Percentiles rank a stretch among this genome's conserved stretches.
Conservation (phyloP, 2,888 invertebrate species). For the Schrankia costaestrigalis region DNA sequence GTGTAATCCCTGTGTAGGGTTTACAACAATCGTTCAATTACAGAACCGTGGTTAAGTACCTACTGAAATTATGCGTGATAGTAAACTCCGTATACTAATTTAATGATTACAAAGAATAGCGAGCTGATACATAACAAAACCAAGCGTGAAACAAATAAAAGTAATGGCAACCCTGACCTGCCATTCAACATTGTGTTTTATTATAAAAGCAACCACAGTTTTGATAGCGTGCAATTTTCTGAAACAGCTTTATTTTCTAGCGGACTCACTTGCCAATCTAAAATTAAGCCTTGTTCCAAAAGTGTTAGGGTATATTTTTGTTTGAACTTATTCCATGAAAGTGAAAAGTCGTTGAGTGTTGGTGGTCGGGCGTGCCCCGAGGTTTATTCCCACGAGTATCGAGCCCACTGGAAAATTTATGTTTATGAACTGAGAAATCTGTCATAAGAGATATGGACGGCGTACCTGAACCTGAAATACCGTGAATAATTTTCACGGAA, state of each 20-base stretch:
- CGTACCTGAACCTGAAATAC: conserved; percentile 69
- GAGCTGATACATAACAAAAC: too few species aligned
- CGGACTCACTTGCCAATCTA: conserved; percentile 12
- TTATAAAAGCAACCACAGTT: conserved; percentile 54
- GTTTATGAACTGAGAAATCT: conserved; percentile 78
- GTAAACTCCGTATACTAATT: too few species aligned
- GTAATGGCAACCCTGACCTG: conserved; percentile 24
- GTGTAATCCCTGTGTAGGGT: too few species aligned
- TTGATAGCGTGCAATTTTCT: conserved; percentile 43
- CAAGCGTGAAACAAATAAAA: too few species aligned
- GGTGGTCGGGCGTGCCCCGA: conserved; percentile 69
- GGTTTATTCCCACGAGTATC: conserved; percentile 77
- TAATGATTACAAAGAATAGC: too few species aligned
- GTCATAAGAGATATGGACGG: conserved; percentile 75
- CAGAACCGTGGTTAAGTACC: too few species aligned
- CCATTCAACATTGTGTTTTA: conserved; percentile 63
- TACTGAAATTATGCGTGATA: too few species aligned
- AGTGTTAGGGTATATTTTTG: conserved; percentile 40
- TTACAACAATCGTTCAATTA: too few species aligned
- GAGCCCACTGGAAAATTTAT: conserved; percentile 74
- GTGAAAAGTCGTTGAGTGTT: conserved; percentile 74
- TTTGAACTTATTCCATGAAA: conserved; percentile 44
- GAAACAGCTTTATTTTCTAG: conserved; percentile 71
- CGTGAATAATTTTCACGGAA: conserved; percentile 74
- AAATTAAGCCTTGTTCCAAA: conserved; percentile 26